Evolutionary conservation across 2,113 vertebrate species (phyloP).

Genomic region (Ptychochromis oligacanthus): DNA sequence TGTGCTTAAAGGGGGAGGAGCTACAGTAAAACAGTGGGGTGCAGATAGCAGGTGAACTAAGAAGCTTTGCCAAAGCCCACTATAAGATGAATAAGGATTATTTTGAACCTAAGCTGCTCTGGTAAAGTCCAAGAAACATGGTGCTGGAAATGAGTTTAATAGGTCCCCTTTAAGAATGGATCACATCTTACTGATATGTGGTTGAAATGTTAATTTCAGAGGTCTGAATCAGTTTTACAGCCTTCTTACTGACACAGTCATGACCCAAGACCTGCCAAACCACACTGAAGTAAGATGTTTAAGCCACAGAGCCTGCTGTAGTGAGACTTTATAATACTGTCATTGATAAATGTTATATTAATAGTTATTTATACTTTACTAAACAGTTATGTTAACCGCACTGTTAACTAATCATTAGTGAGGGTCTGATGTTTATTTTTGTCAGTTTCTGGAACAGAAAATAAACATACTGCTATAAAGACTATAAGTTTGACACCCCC

Average conservation of each 20-base stretch:
- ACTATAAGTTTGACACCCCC: background rate
- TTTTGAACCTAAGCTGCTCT: background rate
- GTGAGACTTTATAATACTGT: too few relatives aligned
- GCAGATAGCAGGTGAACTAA: too few relatives aligned
- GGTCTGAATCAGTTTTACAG: too few relatives aligned
- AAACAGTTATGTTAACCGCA: background rate
- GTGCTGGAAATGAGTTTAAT: background rate
- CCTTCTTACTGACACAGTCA: too few relatives aligned
- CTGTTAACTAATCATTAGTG: background rate
- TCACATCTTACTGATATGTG: too few relatives aligned
- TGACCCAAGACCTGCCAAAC: too few relatives aligned
- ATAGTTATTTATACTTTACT: background rate
- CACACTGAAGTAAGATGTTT: too few relatives aligned
- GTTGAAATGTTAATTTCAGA: too few relatives aligned
- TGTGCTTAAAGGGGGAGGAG: background rate
- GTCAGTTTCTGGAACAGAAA: background rate
- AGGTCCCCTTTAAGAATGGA: background rate
- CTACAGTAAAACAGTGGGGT: fast-evolving
- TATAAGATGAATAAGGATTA: background rate
- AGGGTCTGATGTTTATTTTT: background rate
- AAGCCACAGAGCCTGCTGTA: too few relatives aligned
- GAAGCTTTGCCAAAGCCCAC: background rate
- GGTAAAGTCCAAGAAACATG: background rate
- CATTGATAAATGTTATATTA: too few relatives aligned
- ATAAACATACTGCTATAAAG: background rate